Conservation (phyloP, 2,797 vertebrate species). For the Gambelia wislizenii region DNA sequence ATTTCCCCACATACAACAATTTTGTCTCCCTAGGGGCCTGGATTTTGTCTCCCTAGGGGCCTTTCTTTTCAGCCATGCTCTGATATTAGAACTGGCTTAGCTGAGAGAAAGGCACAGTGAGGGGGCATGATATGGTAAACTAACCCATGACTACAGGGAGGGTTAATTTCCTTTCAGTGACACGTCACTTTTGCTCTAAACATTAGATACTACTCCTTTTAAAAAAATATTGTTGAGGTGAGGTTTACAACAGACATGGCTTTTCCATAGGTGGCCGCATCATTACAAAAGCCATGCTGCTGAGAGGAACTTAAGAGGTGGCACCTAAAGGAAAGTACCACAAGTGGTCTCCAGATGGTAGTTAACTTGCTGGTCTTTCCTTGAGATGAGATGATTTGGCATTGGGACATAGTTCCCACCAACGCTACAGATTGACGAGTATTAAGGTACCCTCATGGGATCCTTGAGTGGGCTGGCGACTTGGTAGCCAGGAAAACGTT, state of each 20-base stretch:
- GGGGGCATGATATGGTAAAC: background rate
- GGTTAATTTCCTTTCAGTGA: background rate
- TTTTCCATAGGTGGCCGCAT: too few species aligned
- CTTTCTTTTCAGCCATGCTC: background rate
- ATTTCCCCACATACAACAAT: too few species aligned
- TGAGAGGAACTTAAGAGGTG: too few species aligned
- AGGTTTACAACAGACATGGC: too few species aligned
- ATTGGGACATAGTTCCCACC: too few species aligned
- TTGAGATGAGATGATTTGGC: background rate
- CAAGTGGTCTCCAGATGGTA: too few species aligned
- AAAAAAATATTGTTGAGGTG: too few species aligned
- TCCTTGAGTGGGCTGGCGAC: background rate
- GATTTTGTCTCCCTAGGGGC: background rate
- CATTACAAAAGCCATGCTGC: too few species aligned
- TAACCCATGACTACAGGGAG: background rate
- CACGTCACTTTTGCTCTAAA: background rate
- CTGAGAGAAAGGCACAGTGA: too few species aligned
- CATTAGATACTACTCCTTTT: background rate
- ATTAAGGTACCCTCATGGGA: background rate
- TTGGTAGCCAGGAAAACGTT: background rate
- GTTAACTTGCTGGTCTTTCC: background rate
- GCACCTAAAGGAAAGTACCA: too few species aligned
- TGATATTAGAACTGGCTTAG: background rate
- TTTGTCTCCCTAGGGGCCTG: too few species aligned
- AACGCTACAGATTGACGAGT: background rate